A percentile compares a stretch with the other conserved stretches of the same genome.
phyloP scores from a whole-genome alignment of 2,797 vertebrate genomes.

The Melanotaenia pygmaea region DNA sequence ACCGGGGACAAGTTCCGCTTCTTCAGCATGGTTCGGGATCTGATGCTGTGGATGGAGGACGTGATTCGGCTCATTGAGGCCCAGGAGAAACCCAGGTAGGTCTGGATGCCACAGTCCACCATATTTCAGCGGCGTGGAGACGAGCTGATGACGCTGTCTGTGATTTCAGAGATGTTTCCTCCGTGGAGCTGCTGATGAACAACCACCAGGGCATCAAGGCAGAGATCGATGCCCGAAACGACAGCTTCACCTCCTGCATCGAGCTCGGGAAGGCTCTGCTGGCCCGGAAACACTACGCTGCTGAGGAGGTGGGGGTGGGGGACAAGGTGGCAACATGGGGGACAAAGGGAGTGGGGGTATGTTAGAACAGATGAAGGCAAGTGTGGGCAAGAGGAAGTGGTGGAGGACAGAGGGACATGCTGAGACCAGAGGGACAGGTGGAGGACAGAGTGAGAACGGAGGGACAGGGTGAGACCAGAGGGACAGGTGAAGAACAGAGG shows the following conservation, averaged over 20 bases:
- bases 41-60: slow-evolving; percentile 98
- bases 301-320: slow-evolving; percentile 88
- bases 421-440: background rate
- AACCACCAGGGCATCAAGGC: slow-evolving; percentile 98
- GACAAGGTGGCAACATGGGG: too few relatives aligned
- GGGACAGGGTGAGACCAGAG: too few relatives aligned
- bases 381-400: too few relatives aligned
- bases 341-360: too few relatives aligned
- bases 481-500: too few relatives aligned
- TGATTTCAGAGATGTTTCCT: slow-evolving; percentile 90
- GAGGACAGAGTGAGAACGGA: too few relatives aligned
- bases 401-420: background rate
- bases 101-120: fast-evolving
- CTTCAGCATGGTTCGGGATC: slow-evolving; percentile 96
- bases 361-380: too few relatives aligned
- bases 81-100: slow-evolving; percentile 95
- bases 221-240: slow-evolving; percentile 95
- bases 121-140: fast-evolving
- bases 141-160: background rate
- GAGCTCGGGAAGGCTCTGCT: slow-evolving; percentile 94
- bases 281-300: slow-evolving; percentile 94
- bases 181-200: slow-evolving; percentile 97
- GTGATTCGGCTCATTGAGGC: slow-evolving; percentile 96
- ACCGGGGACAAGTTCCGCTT: slow-evolving; percentile 96
- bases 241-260: slow-evolving; percentile 95